Base-by-base conservation (phyloP, 2,113 vertebrate genomes). In the Alethe castanea region DNA sequence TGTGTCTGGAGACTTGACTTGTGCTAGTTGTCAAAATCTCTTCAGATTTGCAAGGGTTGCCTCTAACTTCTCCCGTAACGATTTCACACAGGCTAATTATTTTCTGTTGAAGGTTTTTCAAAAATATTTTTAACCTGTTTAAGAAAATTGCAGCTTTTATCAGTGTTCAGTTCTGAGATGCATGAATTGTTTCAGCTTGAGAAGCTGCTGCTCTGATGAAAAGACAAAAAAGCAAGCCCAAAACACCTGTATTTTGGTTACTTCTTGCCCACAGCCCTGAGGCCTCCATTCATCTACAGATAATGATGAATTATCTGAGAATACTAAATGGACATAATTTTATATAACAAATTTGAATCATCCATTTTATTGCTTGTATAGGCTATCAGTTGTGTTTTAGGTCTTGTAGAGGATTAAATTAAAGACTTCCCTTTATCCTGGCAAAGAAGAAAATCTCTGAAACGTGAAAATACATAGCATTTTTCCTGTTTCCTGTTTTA, bases 401-500 rank as follows among this genome's bases (percentile, higher is more conserved):
- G 12, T 45, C 54, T 77, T 93, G 24, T 62, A 45, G 54, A 92
- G 59, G 61, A 47, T 65, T 57, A 85, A 87, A 79, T 57, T 25
- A 57, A 90, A 80, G 54, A 72, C 28, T 85, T 92, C 10, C 33
- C 33, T 52, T 40, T 72, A 69, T 62, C 19, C 64, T 94, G 69
- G 16, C 64, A 74, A 91, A 77, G 59, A 73, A 24, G 28, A 79
- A 87, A 72, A 62, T 62, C 54, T 88, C 52, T 80, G 53, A 72
- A 92, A 76, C 12, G 3, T 36, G 67, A 50, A 38, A 85, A 69
- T 61, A 25, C 25, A 0, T 56, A 33, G 17, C 52, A 5, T 62
- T 92, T 79, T 92, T 90, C 73, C 70, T 77, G 70, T 74, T 93
- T 90, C 85, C 74, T 78, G 54, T 77, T 91, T 86, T 80, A 67